Evolutionary conservation across 1,140 invertebrate species (phyloP).

Genomic region (Apocrypta bakeri): DNA sequence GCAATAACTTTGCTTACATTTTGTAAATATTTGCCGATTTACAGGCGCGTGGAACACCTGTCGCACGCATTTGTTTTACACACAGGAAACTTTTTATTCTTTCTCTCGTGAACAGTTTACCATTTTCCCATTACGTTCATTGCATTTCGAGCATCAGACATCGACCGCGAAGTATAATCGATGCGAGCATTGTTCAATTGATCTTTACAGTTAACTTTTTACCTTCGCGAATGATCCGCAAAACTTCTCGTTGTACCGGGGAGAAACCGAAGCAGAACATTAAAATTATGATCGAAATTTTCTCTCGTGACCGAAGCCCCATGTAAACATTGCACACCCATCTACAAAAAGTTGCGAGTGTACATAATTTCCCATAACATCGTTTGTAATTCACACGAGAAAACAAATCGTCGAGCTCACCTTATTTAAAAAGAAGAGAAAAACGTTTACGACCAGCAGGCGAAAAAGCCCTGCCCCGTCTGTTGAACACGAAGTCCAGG

Average conservation of each 20-base stretch:
- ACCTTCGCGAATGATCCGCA: neutral
- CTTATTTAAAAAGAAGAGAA: neutral
- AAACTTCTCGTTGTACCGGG: neutral
- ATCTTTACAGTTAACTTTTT: neutral
- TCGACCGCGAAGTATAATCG: neutral
- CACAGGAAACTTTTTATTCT: neutral
- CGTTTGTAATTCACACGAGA: neutral
- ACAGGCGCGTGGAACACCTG: no score
- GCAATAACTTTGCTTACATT: neutral
- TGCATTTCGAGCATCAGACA: no score
- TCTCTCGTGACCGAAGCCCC: neutral
- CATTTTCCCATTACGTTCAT: conserved; percentile 38
- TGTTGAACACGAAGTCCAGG: neutral
- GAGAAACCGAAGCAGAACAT: neutral
- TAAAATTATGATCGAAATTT: neutral
- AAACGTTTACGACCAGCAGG: neutral
- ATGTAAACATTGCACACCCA: neutral
- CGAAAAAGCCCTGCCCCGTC: neutral
- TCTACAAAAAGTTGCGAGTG: neutral
- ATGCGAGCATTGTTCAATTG: neutral
- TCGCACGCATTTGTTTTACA: no score
- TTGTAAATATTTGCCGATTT: no score
- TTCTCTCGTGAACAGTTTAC: neutral
- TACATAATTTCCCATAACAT: neutral
- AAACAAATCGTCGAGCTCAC: neutral